Evolutionary conservation across 1,140 invertebrate genomes (phyloP).

Genomic region (Eurosta solidaginis): DNA sequence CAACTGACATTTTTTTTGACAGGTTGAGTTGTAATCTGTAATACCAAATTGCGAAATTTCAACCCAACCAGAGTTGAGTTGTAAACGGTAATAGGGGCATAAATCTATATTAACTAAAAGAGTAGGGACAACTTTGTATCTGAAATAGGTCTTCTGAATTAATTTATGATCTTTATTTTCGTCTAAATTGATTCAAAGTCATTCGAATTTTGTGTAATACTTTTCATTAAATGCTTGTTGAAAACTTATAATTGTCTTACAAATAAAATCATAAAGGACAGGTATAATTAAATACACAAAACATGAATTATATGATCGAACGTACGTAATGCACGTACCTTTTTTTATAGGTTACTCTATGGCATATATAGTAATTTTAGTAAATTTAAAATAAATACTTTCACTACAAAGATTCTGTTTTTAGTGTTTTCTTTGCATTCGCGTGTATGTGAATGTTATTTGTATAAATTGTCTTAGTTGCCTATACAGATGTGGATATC

Average conservation of each 20-base stretch:
- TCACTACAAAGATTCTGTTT: constrained; percentile 3
- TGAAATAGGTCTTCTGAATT: neutral
- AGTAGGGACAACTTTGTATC: neutral
- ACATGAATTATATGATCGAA: neutral
- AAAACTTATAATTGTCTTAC: constrained; percentile 21
- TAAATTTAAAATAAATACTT: neutral
- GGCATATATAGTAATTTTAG: neutral
- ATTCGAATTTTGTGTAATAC: constrained; percentile 1
- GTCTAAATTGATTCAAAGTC: neutral
- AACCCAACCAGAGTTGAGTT: no score
- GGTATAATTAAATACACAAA: constrained; percentile 14
- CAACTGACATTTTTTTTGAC: no score
- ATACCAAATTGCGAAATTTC: no score
- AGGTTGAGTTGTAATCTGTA: no score
- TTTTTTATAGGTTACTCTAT: neutral
- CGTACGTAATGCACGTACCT: neutral
- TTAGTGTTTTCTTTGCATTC: neutral
- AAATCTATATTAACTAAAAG: constrained; percentile 9
- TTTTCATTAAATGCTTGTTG: constrained; percentile 21
- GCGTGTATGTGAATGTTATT: constrained; percentile 1
- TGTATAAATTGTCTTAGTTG: constrained; percentile 20
- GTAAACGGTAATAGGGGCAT: no score
- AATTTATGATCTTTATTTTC: neutral
- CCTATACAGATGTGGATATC: constrained; percentile 4
- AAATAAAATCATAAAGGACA: constrained; percentile 17